These are phyloP conservation scores for Notechis scutatus DNA, from an alignment of 2,113 vertebrate genomes.

Conservation along the genomic window DNA sequence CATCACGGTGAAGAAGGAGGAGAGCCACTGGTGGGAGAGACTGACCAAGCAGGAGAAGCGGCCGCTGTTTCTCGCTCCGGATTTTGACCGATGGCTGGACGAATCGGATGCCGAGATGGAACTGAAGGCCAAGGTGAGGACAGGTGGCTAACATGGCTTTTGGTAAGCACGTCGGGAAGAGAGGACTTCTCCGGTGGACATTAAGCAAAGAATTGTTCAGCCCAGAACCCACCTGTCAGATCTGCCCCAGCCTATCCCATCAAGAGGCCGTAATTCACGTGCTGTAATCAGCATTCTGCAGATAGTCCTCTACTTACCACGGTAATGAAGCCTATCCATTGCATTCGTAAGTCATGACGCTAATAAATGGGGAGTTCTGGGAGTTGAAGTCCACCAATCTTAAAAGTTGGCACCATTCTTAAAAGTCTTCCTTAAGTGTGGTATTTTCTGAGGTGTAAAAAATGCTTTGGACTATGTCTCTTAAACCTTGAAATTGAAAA, in stretches of 20 bases:
- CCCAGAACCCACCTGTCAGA: neutral
- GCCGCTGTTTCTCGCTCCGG: conserved; percentile 84
- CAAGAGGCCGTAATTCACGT: neutral
- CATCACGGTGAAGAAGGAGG: conserved; percentile 83
- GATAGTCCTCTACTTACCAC: neutral
- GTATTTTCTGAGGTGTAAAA: neutral
- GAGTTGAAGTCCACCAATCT: neutral
- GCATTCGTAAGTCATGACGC: neutral
- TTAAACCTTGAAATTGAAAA: neutral
- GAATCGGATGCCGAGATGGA: conserved; percentile 97
- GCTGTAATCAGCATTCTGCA: neutral
- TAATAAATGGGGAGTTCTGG: neutral
- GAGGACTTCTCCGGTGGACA: neutral
- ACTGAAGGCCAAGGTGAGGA: conserved; percentile 83
- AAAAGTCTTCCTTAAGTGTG: neutral
- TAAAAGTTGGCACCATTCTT: neutral
- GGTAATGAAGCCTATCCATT: neutral
- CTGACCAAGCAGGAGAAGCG: conserved; percentile 85
- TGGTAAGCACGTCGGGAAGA: neutral
- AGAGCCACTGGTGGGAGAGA: conserved; percentile 88
- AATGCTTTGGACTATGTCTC: neutral
- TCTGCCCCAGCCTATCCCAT: neutral
- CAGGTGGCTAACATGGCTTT: neutral
- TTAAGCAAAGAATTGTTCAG: neutral
- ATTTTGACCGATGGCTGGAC: conserved; percentile 96